Conservation (phyloP, 2,113 vertebrate species). For the Athene noctua region DNA sequence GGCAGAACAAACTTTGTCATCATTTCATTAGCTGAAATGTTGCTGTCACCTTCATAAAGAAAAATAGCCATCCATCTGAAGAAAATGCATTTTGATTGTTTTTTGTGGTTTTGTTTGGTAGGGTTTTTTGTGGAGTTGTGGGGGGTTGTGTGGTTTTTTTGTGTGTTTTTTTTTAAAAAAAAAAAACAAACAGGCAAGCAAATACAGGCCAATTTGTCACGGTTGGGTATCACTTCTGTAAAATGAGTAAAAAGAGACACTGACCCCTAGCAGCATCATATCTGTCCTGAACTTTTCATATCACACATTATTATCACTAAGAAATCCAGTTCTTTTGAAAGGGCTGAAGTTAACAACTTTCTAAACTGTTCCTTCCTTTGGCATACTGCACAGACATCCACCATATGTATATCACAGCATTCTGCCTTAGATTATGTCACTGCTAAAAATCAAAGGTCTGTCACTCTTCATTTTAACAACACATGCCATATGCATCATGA, state of each 20-base stretch:
- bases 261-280: neutral
- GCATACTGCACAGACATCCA: neutral
- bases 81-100: neutral
- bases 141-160: too few species aligned
- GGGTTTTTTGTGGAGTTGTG: neutral
- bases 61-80: neutral
- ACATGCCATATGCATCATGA: neutral
- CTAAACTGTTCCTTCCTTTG: constrained; percentile 19
- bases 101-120: too few species aligned
- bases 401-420: constrained; percentile 5
- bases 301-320: neutral
- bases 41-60: neutral
- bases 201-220: neutral
- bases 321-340: neutral
- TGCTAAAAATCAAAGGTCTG: constrained; percentile 49
- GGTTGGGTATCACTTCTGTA: neutral
- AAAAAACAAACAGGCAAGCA: neutral
- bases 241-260: neutral
- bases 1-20: neutral
- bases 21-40: neutral
- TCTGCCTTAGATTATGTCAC: neutral
- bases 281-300: neutral
- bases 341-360: constrained; percentile 22
- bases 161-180: neutral
- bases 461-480: constrained; percentile 13